A percentile compares a stretch with the other conserved stretches of the same genome.
phyloP scores from a whole-genome alignment of 2,797 vertebrate species.

The Taeniopygia guttata region DNA sequence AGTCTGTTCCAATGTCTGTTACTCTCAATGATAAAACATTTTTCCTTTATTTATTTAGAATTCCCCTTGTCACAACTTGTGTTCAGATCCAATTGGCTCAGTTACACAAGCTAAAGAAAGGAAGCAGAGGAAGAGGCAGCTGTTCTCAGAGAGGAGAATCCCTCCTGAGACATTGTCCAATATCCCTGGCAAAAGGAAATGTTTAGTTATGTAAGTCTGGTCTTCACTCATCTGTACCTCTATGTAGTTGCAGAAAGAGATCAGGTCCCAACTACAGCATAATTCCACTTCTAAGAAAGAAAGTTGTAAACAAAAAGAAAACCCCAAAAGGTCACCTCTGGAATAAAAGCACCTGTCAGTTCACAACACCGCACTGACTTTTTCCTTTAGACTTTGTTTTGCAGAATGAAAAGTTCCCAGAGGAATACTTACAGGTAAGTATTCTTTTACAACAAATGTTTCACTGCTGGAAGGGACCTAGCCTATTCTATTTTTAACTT shows the following conservation, averaged over 20 bases:
- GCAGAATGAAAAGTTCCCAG: background rate
- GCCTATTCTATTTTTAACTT: background rate
- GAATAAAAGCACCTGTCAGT: background rate
- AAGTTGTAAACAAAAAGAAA: background rate
- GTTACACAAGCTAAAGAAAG: background rate
- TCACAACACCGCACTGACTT: background rate
- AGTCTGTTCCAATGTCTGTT: background rate
- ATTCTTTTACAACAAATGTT: background rate
- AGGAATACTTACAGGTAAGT: background rate
- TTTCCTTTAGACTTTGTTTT: background rate
- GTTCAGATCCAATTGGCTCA: background rate
- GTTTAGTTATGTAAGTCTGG: background rate
- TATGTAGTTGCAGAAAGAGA: background rate
- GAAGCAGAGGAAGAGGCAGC: background rate
- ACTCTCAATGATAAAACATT: background rate
- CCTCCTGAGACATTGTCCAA: background rate
- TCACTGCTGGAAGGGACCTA: background rate
- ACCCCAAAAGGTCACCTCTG: background rate
- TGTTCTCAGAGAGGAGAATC: background rate
- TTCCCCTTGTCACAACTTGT: background rate
- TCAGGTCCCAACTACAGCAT: background rate
- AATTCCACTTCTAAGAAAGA: background rate
- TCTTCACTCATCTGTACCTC: background rate
- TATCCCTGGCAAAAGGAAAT: background rate
- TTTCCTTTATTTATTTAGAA: background rate